phyloP scores from a whole-genome alignment of 2,888 invertebrate species.

The Drosophila multiciliata region DNA sequence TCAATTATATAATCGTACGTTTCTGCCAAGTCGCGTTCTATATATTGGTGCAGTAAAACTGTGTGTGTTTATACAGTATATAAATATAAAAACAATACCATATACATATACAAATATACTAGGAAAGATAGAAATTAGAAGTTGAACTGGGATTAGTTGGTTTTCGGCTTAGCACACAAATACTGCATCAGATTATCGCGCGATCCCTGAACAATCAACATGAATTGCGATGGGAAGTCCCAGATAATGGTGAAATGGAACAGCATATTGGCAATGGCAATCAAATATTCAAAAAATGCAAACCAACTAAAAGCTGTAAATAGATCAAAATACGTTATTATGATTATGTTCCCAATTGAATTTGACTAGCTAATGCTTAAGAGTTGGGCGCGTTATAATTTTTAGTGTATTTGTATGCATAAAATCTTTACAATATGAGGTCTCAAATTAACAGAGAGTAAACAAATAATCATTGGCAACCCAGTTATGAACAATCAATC shows the following conservation, averaged over 20 bases:
- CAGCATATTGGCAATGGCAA: slow-evolving; percentile 96
- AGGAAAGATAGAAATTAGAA: slow-evolving; percentile 14
- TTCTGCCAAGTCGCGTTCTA: slow-evolving; percentile 38
- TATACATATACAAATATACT: slow-evolving; percentile 20
- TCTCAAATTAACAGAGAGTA: not conserved
- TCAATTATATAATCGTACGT: slow-evolving; percentile 56
- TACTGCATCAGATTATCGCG: slow-evolving; percentile 83
- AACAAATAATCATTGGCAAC: not conserved
- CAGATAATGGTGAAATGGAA: slow-evolving; percentile 95
- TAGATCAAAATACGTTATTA: slow-evolving; percentile 3
- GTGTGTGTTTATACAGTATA: slow-evolving; percentile 12
- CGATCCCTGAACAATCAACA: slow-evolving; percentile 89
- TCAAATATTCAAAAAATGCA: slow-evolving; percentile 96
- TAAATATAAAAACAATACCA: slow-evolving; percentile 6
- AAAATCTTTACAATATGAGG: not conserved
- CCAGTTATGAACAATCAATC: not conserved
- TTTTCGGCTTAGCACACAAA: slow-evolving; percentile 59
- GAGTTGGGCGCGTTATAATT: slow-evolving; percentile 14
- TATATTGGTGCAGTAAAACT: slow-evolving; percentile 28
- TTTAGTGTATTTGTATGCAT: not conserved
- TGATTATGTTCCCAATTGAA: not conserved
- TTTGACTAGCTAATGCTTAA: slow-evolving; percentile 9
- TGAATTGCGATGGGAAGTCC: slow-evolving; percentile 93
- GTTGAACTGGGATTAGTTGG: slow-evolving; percentile 43
- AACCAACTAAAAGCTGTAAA: slow-evolving; percentile 96